Conservation (phyloP, 30 jellyfish, hydroid and myxozoan genomes). For the Rhopilema esculentum region DNA sequence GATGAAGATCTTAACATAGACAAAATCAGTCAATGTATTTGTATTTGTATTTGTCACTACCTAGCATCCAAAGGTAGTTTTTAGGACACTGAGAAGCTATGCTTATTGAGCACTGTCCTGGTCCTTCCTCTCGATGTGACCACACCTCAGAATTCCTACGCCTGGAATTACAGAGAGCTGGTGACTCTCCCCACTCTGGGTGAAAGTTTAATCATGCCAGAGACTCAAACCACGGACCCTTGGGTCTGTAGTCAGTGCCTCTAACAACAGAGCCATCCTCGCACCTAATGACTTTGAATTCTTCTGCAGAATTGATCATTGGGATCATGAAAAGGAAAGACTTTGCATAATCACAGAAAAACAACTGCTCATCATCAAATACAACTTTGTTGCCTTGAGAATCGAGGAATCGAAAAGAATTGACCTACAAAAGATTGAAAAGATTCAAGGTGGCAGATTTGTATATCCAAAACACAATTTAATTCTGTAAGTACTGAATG, state of each 20-base stretch:
- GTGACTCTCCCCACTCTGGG: too few relatives aligned
- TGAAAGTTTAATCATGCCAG: too few relatives aligned
- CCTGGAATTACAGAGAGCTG: too few relatives aligned
- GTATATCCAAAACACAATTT: conserved; percentile 75
- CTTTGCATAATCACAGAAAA: conserved; percentile 73
- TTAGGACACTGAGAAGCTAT: too few relatives aligned
- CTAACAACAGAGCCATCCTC: not conserved
- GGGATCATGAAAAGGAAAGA: conserved; percentile 96
- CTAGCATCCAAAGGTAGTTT: too few relatives aligned
- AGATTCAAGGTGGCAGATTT: conserved; percentile 86
- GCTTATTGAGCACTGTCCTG: too few relatives aligned
- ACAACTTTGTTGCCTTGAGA: conserved; percentile 76
- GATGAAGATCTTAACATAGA: too few relatives aligned
- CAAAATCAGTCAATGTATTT: too few relatives aligned
- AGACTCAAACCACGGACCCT: too few relatives aligned
- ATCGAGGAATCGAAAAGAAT: conserved; percentile 77
- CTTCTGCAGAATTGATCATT: conserved; percentile 77
- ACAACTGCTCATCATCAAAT: conserved; percentile 74
- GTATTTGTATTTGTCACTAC: too few relatives aligned
- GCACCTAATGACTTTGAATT: not conserved
- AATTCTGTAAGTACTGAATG: conserved; percentile 61
- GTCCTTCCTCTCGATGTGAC: too few relatives aligned
- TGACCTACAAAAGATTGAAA: conserved; percentile 55
- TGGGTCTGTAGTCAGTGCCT: not conserved
- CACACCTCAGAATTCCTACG: too few relatives aligned